These are phyloP conservation scores for Anolis sagrei DNA, from an alignment of 2,113 vertebrate species.

Conservation along the genomic window DNA sequence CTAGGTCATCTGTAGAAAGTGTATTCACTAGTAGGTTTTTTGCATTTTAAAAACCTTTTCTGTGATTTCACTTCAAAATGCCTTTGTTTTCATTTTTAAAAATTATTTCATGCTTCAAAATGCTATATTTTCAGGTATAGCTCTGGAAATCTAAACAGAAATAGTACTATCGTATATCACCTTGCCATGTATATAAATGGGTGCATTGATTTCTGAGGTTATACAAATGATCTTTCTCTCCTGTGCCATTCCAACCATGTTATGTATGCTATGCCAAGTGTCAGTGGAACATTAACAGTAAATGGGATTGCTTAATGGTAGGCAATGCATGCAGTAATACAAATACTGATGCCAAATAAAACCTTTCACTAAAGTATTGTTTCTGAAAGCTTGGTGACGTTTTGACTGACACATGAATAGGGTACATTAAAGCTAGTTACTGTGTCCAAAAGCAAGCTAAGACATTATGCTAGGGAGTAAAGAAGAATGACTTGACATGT, in stretches of 20 bases:
- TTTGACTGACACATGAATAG: slow-evolving; percentile 79
- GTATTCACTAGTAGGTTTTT: background rate
- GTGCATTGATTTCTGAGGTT: slow-evolving; percentile 40
- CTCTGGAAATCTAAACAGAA: slow-evolving; percentile 26
- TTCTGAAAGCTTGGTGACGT: slow-evolving; percentile 72
- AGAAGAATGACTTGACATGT: slow-evolving; percentile 53
- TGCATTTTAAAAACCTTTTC: slow-evolving; percentile 5
- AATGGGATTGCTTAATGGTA: slow-evolving; percentile 74
- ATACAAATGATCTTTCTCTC: slow-evolving; percentile 50
- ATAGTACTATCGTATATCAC: slow-evolving; percentile 7
- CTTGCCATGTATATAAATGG: slow-evolving; percentile 11
- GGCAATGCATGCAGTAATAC: slow-evolving; percentile 70
- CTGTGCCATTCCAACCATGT: slow-evolving; percentile 34
- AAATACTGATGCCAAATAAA: slow-evolving; percentile 71
- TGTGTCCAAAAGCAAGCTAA: slow-evolving; percentile 72
- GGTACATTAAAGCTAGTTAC: slow-evolving; percentile 76
- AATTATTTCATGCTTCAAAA: background rate
- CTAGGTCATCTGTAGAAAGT: background rate
- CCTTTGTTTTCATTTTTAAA: background rate
- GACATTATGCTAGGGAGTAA: slow-evolving; percentile 50
- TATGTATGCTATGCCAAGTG: slow-evolving; percentile 35
- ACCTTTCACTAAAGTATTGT: slow-evolving; percentile 72
- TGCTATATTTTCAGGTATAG: background rate
- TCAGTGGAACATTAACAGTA: slow-evolving; percentile 58
- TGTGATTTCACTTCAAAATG: background rate